These are phyloP conservation scores for Harlomillsia oculata DNA, from an alignment of 1,140 invertebrate genomes.

Conservation along the genomic window DNA sequence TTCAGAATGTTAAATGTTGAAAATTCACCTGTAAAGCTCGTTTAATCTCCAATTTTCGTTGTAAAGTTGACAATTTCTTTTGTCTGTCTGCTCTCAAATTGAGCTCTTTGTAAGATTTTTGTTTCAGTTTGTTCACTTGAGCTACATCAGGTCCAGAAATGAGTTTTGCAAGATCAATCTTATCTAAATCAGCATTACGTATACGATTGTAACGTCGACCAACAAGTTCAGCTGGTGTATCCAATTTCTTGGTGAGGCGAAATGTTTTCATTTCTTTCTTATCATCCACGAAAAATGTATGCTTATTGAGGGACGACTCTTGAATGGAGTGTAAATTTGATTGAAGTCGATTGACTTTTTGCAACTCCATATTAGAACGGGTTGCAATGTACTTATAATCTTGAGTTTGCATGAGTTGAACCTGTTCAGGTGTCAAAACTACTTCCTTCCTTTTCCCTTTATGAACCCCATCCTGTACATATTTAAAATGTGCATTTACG, in stretches of 20 bases:
- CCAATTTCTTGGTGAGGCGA: slow-evolving; percentile 59
- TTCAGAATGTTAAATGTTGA: neutral
- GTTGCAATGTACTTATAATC: slow-evolving; percentile 81
- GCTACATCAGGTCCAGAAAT: slow-evolving; percentile 44
- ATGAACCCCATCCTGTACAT: slow-evolving; percentile 53
- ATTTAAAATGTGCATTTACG: too few relatives aligned
- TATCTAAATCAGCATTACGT: slow-evolving; percentile 51
- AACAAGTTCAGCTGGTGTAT: slow-evolving; percentile 63
- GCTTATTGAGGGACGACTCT: slow-evolving; percentile 52
- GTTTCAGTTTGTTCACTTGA: slow-evolving; percentile 46
- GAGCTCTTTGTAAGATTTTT: slow-evolving; percentile 65
- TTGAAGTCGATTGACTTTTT: slow-evolving; percentile 79
- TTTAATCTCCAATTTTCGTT: slow-evolving; percentile 74
- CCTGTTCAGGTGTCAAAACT: slow-evolving; percentile 67
- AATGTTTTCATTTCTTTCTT: slow-evolving; percentile 55
- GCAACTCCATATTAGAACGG: slow-evolving; percentile 72
- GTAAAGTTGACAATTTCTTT: slow-evolving; percentile 64
- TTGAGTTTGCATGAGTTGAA: slow-evolving; percentile 80
- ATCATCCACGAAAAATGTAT: slow-evolving; percentile 69
- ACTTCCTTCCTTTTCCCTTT: slow-evolving; percentile 56
- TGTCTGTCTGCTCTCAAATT: slow-evolving; percentile 70
- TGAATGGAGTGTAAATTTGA: slow-evolving; percentile 72
- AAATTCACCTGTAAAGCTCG: slow-evolving; percentile 50
- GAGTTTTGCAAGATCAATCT: slow-evolving; percentile 46
- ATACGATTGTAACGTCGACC: slow-evolving; percentile 58